These are phyloP conservation scores for Chirona hameri DNA, from an alignment of 2,888 invertebrate species.

Conservation along the genomic window DNA sequence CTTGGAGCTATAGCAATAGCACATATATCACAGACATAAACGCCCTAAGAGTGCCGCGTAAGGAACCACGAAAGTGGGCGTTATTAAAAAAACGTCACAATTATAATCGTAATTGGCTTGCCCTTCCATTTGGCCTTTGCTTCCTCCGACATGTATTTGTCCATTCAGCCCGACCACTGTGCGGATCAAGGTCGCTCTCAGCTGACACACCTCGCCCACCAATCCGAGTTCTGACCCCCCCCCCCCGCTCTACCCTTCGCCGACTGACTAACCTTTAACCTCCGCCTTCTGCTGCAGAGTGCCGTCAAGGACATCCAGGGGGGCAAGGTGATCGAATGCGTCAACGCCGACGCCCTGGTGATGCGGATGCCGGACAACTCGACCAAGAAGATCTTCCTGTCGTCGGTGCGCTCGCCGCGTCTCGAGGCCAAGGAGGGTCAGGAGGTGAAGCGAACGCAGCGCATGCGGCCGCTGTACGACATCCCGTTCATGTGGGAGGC, in stretches of 20 bases:
- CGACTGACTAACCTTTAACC: too few relatives aligned
- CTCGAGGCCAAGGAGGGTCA: slow-evolving; percentile 27
- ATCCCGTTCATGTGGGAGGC: slow-evolving; percentile 99
- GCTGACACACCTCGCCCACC: background rate
- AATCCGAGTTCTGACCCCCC: too few relatives aligned
- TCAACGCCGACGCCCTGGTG: slow-evolving; percentile 89
- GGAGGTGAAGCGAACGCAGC: slow-evolving; percentile 63
- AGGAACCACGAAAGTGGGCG: too few relatives aligned
- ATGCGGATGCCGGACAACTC: slow-evolving; percentile 74
- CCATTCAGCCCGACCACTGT: background rate
- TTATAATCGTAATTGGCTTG: too few relatives aligned
- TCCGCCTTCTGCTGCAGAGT: too few relatives aligned
- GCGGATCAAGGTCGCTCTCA: background rate
- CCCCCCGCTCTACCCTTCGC: too few relatives aligned
- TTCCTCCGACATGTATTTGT: too few relatives aligned
- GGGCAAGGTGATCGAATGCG: slow-evolving; percentile 83
- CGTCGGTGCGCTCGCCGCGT: slow-evolving; percentile 85
- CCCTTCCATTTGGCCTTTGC: too few relatives aligned
- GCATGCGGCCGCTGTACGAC: slow-evolving; percentile 89
- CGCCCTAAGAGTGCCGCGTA: too few relatives aligned
- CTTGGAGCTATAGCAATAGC: too few relatives aligned
- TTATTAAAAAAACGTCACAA: too few relatives aligned
- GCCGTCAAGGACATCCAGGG: slow-evolving; percentile 72
- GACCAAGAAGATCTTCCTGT: slow-evolving; percentile 87
- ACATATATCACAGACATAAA: too few relatives aligned